phyloP scores from a whole-genome alignment of 2,797 vertebrate species.

The Borostomias antarcticus region DNA sequence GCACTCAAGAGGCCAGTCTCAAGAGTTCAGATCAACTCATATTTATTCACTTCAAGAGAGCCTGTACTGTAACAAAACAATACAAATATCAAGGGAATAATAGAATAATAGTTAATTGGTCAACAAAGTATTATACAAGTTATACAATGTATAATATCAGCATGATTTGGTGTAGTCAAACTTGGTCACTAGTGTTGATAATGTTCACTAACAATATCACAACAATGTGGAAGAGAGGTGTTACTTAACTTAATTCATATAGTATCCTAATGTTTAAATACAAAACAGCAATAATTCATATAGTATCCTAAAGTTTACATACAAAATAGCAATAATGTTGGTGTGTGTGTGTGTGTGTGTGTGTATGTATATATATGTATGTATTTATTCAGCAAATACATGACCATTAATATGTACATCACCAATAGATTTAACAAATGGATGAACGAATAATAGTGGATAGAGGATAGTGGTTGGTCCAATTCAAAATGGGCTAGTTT shows the following conservation, averaged over 20 bases:
- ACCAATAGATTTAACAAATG: background rate
- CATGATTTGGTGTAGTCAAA: background rate
- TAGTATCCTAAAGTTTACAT: background rate
- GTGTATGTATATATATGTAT: background rate
- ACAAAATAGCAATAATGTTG: no score
- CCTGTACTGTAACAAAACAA: conserved; percentile 5
- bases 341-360: no score
- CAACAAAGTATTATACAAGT: conserved; percentile 1
- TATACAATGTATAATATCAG: background rate
- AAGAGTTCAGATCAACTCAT: conserved; percentile 1
- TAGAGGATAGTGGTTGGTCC: background rate
- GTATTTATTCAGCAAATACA: background rate
- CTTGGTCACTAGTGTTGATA: conserved; percentile 20
- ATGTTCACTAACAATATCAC: background rate
- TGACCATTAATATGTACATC: conserved; percentile 12
- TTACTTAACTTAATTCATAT: background rate
- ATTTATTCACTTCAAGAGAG: background rate
- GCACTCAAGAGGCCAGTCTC: background rate
- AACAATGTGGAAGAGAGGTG: conserved; percentile 2
- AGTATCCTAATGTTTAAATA: background rate
- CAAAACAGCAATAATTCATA: background rate
- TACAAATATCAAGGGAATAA: background rate
- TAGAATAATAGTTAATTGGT: background rate
- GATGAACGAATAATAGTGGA: background rate
- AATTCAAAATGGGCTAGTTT: conserved; percentile 2